These are phyloP conservation scores for Poeciliopsis occidentalis DNA, from an alignment of 2,113 vertebrate species.

Conservation along the genomic window DNA sequence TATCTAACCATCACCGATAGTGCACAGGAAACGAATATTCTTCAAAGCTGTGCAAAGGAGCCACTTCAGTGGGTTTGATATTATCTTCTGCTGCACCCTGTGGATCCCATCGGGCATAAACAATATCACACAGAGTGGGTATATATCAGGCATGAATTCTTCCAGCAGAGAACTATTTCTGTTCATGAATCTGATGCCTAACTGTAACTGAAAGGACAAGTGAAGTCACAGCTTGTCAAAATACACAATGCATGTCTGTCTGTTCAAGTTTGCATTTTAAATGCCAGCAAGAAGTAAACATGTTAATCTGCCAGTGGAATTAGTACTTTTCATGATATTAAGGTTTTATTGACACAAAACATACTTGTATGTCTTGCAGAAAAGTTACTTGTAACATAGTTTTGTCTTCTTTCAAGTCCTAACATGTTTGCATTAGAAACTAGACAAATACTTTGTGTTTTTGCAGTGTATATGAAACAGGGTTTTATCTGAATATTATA, in stretches of 20 bases:
- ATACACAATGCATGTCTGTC: not conserved
- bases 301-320: no score
- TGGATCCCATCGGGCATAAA: not conserved
- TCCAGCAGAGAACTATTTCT: constrained; percentile 83
- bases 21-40: constrained; percentile 26
- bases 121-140: constrained; percentile 9
- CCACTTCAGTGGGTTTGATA: constrained; percentile 4
- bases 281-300: not conserved
- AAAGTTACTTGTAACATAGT: no score
- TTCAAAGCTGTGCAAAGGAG: not conserved
- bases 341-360: no score
- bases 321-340: no score
- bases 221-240: not conserved
- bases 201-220: constrained; percentile 80
- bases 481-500: no score
- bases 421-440: no score
- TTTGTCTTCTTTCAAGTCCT: no score
- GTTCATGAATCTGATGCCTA: constrained; percentile 80
- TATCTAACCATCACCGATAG: constrained; percentile 7
- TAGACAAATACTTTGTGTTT: no score
- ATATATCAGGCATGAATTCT: constrained; percentile 53
- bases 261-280: not conserved
- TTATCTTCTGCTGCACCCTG: constrained; percentile 16
- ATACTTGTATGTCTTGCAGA: no score
- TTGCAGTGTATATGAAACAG: no score